phyloP scores from a whole-genome alignment of 64 coral and sea anemone species.

The Platygyra sinensis region DNA sequence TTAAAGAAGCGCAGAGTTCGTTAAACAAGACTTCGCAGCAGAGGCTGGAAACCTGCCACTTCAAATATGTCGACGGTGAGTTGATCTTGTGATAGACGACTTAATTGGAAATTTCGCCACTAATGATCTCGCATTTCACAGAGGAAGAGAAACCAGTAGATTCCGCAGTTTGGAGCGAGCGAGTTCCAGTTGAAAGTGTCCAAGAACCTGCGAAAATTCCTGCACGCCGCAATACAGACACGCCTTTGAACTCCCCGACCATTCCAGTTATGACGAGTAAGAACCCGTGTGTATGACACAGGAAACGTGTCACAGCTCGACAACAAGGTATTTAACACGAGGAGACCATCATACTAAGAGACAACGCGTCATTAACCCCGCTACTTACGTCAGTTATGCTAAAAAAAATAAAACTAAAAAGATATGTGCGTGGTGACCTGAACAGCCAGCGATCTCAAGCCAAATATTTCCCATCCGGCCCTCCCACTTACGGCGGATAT shows the following conservation, averaged over 20 bases:
- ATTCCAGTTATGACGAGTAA: neutral
- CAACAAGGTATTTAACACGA: constrained; percentile 12
- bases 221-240: neutral
- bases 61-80: constrained; percentile 47
- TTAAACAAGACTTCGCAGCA: constrained; percentile 30
- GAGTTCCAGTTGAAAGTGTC: neutral
- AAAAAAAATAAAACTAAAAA: no score
- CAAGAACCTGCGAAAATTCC: constrained; percentile 2
- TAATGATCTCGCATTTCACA: neutral
- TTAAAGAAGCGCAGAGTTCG: constrained; percentile 64
- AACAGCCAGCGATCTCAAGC: no score
- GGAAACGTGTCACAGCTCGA: neutral
- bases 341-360: no score
- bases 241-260: constrained; percentile 24
- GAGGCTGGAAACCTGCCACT: constrained; percentile 32
- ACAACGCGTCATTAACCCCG: no score
- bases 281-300: neutral
- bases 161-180: neutral
- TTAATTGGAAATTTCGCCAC: neutral
- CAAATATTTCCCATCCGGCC: no score
- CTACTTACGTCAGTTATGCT: no score
- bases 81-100: neutral
- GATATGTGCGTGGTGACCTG: no score
- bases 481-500: constrained; percentile 89
- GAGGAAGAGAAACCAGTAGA: neutral